These are phyloP conservation scores for Bujurquina vittata DNA, from an alignment of 2,113 vertebrate species.

Conservation along the genomic window DNA sequence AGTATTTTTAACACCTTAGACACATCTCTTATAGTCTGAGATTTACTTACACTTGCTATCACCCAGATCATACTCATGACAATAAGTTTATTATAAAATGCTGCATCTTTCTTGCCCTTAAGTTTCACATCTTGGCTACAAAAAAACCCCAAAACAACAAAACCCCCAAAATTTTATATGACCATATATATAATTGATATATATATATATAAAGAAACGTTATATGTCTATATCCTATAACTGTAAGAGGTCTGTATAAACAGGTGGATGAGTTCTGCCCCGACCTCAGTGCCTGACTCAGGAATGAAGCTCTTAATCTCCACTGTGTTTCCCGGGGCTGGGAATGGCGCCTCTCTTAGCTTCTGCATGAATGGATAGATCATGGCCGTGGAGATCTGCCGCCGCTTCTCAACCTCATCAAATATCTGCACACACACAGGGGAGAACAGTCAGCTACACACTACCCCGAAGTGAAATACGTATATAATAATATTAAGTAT, in stretches of 20 bases:
- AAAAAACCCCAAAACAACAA: background rate
- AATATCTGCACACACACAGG: slow-evolving; percentile 83
- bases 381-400: slow-evolving; percentile 93
- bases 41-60: background rate
- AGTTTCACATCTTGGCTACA: background rate
- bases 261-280: background rate
- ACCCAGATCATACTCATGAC: background rate
- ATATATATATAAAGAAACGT: too few species aligned
- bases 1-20: background rate
- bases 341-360: slow-evolving; percentile 90
- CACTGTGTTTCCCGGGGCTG: slow-evolving; percentile 92
- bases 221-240: background rate
- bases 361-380: slow-evolving; percentile 99
- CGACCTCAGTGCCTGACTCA: slow-evolving; percentile 92
- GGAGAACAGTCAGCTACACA: background rate
- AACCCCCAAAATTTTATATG: too few species aligned
- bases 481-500: background rate
- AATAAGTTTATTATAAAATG: background rate
- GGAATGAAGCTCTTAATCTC: slow-evolving; percentile 98
- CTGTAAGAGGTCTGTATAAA: background rate
- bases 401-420: slow-evolving; percentile 95
- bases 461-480: too few species aligned
- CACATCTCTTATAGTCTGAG: background rate
- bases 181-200: too few species aligned
- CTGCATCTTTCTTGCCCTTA: background rate